Percentiles rank a stretch among this genome's conserved stretches.
Evolutionary conservation across 2,888 invertebrate species (phyloP).

Genomic region (Urechis unicinctus): DNA sequence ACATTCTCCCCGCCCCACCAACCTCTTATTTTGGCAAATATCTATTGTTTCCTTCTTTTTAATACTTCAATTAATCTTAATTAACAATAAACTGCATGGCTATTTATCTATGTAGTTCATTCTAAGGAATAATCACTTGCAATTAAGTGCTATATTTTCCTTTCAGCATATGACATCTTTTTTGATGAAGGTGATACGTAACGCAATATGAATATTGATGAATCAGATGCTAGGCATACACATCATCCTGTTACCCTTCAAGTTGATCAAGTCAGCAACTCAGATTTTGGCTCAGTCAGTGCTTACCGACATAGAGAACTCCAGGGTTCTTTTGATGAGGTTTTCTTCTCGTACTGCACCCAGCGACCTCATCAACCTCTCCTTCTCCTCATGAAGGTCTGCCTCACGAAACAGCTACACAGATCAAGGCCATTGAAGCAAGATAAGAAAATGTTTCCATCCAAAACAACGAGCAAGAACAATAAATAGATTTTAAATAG

Average conservation of each 20-base stretch:
- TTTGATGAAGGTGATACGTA: no score
- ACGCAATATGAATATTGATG: no score
- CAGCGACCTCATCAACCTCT: constrained; percentile 77
- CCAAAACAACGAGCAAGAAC: background rate
- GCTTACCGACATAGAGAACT: constrained; percentile 54
- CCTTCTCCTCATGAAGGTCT: constrained; percentile 89
- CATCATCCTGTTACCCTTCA: background rate
- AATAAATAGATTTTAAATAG: background rate
- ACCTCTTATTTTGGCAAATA: no score
- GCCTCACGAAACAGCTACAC: constrained; percentile 62
- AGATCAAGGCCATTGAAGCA: background rate
- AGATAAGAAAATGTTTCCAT: background rate
- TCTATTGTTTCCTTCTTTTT: no score
- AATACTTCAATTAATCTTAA: background rate
- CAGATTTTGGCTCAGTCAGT: no score
- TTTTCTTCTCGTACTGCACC: constrained; percentile 70
- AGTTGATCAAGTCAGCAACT: constrained; percentile 48
- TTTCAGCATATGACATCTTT: no score
- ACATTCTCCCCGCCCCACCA: no score
- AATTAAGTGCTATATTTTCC: no score
- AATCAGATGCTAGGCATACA: background rate
- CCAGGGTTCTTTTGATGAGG: constrained; percentile 64
- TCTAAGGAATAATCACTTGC: background rate
- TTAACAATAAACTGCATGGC: no score
- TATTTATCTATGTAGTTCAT: background rate